A percentile compares a stretch with the other conserved stretches of the same genome.
Conservation (phyloP, 2,888 invertebrate genomes). For the Teleiodes luculella region DNA sequence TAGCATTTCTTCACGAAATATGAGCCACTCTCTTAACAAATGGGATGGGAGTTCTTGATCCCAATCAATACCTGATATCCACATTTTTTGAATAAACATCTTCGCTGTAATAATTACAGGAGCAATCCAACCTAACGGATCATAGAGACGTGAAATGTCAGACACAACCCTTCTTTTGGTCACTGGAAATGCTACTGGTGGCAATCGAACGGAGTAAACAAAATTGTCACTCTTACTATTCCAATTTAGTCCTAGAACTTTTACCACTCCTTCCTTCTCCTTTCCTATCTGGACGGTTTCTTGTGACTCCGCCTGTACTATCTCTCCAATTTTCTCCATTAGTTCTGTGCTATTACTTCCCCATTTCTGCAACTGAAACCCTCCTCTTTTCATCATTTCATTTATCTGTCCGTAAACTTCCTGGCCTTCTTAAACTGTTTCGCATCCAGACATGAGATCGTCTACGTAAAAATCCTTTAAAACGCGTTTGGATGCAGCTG, state of each 20-base stretch:
- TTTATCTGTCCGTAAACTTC: slow-evolving; percentile 28
- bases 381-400: slow-evolving; percentile 29
- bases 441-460: slow-evolving; percentile 28
- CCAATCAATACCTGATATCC: slow-evolving; percentile 21
- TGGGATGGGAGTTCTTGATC: slow-evolving; percentile 16
- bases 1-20: not conserved
- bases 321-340: not conserved
- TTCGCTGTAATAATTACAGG: slow-evolving; percentile 11
- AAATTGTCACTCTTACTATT: slow-evolving; percentile 29
- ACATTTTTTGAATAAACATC: slow-evolving; percentile 22
- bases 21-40: not conserved
- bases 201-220: slow-evolving; percentile 27
- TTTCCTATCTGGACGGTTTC: slow-evolving; percentile 14
- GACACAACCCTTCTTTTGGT: slow-evolving; percentile 15
- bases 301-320: not conserved
- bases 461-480: slow-evolving; percentile 28
- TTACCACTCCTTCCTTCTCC: slow-evolving; percentile 26
- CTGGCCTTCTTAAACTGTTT: slow-evolving; percentile 25
- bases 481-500: slow-evolving; percentile 25
- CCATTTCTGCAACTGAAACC: slow-evolving; percentile 38
- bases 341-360: slow-evolving; percentile 25
- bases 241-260: slow-evolving; percentile 35
- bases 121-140: slow-evolving; percentile 9
- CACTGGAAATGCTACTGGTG: slow-evolving; percentile 5
- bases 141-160: slow-evolving; percentile 13